A percentile compares a stretch with the other conserved stretches of the same genome.
These are phyloP conservation scores for Hydrolagus affinis DNA, from an alignment of 2,113 vertebrate genomes.

Conservation along the genomic window DNA sequence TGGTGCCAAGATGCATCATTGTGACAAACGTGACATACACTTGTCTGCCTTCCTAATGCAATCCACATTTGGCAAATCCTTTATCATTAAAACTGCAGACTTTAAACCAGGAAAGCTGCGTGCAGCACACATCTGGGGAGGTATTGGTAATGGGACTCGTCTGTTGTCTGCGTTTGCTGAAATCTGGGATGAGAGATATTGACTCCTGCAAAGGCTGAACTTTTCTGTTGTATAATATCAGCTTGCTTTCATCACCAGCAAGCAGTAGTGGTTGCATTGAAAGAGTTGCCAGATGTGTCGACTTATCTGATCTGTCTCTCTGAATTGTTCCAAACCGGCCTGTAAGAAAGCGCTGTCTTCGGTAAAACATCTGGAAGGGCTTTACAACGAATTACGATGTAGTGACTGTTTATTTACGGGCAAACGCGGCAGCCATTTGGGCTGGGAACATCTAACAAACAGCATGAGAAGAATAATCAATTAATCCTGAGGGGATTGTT, in stretches of 20 bases:
- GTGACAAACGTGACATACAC: not conserved
- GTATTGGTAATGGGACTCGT: not conserved
- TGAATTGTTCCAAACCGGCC: too few relatives aligned
- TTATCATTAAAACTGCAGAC: not conserved
- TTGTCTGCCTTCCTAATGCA: not conserved
- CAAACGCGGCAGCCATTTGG: too few relatives aligned
- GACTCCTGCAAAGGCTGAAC: not conserved
- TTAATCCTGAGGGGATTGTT: too few relatives aligned
- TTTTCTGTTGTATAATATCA: not conserved
- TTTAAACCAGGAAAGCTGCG: not conserved
- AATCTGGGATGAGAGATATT: not conserved
- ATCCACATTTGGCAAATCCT: not conserved
- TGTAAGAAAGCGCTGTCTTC: too few relatives aligned
- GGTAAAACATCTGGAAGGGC: too few relatives aligned
- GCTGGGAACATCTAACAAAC: too few relatives aligned
- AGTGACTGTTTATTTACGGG: too few relatives aligned
- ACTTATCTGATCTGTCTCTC: too few relatives aligned
- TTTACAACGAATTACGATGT: too few relatives aligned
- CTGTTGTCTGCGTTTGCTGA: not conserved
- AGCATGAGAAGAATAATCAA: too few relatives aligned
- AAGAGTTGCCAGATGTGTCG: too few relatives aligned
- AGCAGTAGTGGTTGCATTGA: not conserved
- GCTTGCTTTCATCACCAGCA: not conserved
- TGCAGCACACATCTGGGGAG: not conserved
- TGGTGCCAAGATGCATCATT: not conserved